A percentile compares a stretch with the other conserved stretches of the same genome.
Evolutionary conservation across 92 coral and sea anemone genomes (phyloP).

Genomic region (Porites evermanni): DNA sequence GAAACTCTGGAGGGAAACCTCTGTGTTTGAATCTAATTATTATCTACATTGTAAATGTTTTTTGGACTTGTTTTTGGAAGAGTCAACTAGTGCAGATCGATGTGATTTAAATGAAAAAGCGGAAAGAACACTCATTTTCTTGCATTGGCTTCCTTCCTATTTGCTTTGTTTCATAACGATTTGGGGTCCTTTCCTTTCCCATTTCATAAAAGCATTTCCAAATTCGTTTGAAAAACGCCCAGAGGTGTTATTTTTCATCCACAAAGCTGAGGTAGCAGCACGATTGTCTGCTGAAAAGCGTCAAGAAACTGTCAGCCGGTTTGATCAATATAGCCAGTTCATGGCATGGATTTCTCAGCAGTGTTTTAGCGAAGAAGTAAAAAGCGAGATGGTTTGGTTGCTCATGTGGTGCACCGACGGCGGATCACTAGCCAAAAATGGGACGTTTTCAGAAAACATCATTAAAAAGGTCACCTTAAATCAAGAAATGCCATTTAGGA

Average conservation of each 20-base stretch:
- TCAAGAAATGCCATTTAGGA: neutral
- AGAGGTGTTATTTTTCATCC: constrained; percentile 9
- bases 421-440: neutral
- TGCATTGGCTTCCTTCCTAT: constrained; percentile 9
- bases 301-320: neutral
- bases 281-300: neutral
- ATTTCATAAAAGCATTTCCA: constrained; percentile 5
- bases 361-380: neutral
- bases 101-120: neutral
- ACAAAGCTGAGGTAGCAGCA: neutral
- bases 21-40: neutral
- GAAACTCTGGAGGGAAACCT: neutral
- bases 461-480: neutral
- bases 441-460: neutral
- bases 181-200: neutral
- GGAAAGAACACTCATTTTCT: constrained; percentile 6
- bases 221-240: constrained; percentile 1
- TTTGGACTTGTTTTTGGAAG: neutral
- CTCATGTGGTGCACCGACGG: constrained; percentile 8
- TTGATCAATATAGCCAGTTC: neutral
- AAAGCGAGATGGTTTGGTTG: constrained; percentile 21
- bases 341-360: constrained; percentile 13
- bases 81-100: neutral
- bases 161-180: neutral
- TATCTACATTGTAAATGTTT: neutral